A percentile compares a stretch with the other conserved stretches of the same genome.
Conservation (phyloP, 2,888 invertebrate species). For the Andrena flavipes region DNA sequence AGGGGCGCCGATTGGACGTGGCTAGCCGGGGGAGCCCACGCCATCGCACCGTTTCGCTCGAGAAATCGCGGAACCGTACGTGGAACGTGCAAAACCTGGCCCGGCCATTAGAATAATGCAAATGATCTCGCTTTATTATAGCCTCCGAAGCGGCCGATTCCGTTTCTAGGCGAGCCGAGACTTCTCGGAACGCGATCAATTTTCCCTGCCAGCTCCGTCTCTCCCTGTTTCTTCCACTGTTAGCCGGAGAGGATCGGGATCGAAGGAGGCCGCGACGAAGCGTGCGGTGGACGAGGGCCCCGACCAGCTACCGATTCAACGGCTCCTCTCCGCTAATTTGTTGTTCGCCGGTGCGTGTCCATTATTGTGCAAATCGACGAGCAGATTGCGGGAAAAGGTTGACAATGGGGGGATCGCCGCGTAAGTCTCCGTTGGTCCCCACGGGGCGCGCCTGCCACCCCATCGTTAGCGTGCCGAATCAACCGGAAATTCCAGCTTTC, state of each 20-base stretch:
- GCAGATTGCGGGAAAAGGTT: slow-evolving; percentile 72
- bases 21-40: not conserved
- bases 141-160: slow-evolving; percentile 2
- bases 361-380: slow-evolving; percentile 84
- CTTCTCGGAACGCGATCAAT: slow-evolving; percentile 14
- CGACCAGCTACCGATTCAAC: slow-evolving; percentile 67
- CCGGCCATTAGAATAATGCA: slow-evolving; percentile 28
- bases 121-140: slow-evolving; percentile 16
- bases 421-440: slow-evolving; percentile 66
- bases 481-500: slow-evolving; percentile 85
- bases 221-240: not conserved
- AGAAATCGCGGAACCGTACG: slow-evolving; percentile 28
- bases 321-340: slow-evolving; percentile 78
- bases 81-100: not conserved
- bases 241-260: not conserved
- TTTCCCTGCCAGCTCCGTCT: slow-evolving; percentile 4
- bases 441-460: slow-evolving; percentile 75
- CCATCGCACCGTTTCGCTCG: not conserved
- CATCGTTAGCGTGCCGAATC: slow-evolving; percentile 85
- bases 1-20: not conserved
- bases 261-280: slow-evolving; percentile 1
- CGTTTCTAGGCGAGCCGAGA: slow-evolving; percentile 8
- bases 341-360: slow-evolving; percentile 72
- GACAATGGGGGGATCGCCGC: slow-evolving; percentile 73
- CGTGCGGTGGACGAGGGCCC: slow-evolving; percentile 3